phyloP scores from a whole-genome alignment of 1,140 invertebrate species.

The Cotesia vestalis region DNA sequence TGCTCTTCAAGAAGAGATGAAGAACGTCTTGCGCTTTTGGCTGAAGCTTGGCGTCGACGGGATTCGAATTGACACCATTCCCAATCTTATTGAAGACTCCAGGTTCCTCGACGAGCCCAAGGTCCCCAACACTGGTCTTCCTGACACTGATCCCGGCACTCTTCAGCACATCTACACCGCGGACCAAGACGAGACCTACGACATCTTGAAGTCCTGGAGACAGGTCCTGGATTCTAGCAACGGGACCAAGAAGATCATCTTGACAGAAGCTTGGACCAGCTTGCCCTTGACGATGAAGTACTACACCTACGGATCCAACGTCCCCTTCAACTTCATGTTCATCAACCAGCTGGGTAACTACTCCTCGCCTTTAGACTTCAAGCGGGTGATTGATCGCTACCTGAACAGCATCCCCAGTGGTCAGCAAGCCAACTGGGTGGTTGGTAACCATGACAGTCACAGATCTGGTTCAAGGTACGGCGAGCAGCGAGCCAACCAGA shows the following conservation, averaged over 20 bases:
- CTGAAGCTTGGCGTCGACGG: slow-evolving; percentile 75
- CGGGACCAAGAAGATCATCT: slow-evolving; percentile 61
- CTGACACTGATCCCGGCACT: slow-evolving; percentile 59
- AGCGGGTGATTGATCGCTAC: slow-evolving; percentile 67
- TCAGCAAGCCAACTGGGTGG: slow-evolving; percentile 49
- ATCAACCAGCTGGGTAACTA: slow-evolving; percentile 64
- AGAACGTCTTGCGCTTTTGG: slow-evolving; percentile 71
- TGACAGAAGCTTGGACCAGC: slow-evolving; percentile 72
- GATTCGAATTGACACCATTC: slow-evolving; percentile 74
- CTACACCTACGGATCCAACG: slow-evolving; percentile 69
- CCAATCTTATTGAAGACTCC: slow-evolving; percentile 68
- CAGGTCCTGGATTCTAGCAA: slow-evolving; percentile 44
- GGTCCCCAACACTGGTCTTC: slow-evolving; percentile 57
- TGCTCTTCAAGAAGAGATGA: slow-evolving; percentile 68
- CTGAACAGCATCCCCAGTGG: slow-evolving; percentile 58
- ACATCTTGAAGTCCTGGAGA: slow-evolving; percentile 54
- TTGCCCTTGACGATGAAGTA: slow-evolving; percentile 70
- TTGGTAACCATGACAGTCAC: slow-evolving; percentile 77
- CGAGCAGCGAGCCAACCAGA: slow-evolving; percentile 71
- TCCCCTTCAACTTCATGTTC: slow-evolving; percentile 73
- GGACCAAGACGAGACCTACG: slow-evolving; percentile 56
- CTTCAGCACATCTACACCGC: slow-evolving; percentile 54
- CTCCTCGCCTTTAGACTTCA: slow-evolving; percentile 68
- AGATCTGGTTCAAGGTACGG: slow-evolving; percentile 74
- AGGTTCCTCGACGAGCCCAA: slow-evolving; percentile 68